Evolutionary conservation across 2,888 invertebrate genomes (phyloP).

Genomic region (Ectemnius continuus): DNA sequence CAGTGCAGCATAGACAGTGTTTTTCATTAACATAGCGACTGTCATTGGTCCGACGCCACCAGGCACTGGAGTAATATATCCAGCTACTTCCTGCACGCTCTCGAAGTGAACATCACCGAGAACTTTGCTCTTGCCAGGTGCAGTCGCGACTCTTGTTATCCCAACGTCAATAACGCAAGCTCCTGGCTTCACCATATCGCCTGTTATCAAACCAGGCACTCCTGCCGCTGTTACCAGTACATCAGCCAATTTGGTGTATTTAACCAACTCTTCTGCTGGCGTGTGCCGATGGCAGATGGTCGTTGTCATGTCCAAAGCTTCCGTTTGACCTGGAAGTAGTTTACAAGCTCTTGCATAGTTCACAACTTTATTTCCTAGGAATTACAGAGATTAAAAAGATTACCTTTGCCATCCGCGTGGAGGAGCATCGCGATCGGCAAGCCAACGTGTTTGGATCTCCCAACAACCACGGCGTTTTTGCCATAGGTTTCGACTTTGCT

Average conservation of each 20-base stretch:
- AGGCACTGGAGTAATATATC: constrained; percentile 93
- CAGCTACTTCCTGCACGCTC: constrained; percentile 89
- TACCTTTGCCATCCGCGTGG: constrained; percentile 88
- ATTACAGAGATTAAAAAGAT: constrained; percentile 9
- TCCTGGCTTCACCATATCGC: constrained; percentile 93
- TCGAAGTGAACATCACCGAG: constrained; percentile 95
- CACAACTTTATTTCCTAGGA: background rate
- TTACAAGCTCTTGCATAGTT: background rate
- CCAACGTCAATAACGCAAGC: constrained; percentile 95
- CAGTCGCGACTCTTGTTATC: constrained; percentile 85
- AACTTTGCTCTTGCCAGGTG: constrained; percentile 84
- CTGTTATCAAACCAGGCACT: constrained; percentile 86
- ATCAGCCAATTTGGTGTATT: constrained; percentile 86
- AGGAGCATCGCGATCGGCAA: constrained; percentile 92
- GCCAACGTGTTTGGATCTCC: constrained; percentile 95
- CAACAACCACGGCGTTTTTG: constrained; percentile 92
- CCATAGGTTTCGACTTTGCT: constrained; percentile 88
- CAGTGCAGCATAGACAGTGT: constrained; percentile 88
- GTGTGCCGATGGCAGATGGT: constrained; percentile 94
- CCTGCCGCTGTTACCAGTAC: constrained; percentile 88
- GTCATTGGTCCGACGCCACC: constrained; percentile 97
- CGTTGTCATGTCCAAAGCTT: constrained; percentile 91
- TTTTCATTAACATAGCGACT: constrained; percentile 95
- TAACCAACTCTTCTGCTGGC: constrained; percentile 86
- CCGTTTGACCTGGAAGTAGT: constrained; percentile 72